Evolutionary conservation across 2,888 invertebrate species (phyloP), one percentile per base, ranked within the genome.

Genomic region (Lithophane ornitopus): DNA sequence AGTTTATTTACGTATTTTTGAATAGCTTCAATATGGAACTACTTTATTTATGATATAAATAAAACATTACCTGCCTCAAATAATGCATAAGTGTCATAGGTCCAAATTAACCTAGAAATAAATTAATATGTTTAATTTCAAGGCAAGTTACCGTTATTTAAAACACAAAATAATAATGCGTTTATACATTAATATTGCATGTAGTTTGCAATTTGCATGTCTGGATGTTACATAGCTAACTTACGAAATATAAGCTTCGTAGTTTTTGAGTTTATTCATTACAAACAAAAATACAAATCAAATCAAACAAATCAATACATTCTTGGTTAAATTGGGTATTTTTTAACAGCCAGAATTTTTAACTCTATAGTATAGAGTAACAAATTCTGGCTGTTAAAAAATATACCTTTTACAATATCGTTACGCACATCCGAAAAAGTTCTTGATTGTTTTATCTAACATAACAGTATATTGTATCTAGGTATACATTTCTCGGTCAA

Each of bases 401-500:
- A 14, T 22, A 61, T 7, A 19, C 19, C 1, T 22, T 19, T 22
- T 22, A 34, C 34, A 61, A 22, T 61, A 61, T 22, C 22, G 11
- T 12, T 46, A 19, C 9, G 8, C 4, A 72, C 1, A 56, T 34
- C 3, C 3, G 4, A 56, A 56, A 19, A 63, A 26, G 11, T 26
- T 41, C 1, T 54, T 41, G 16, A 70, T 70, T 8, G 3, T 3
- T 26, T 6, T 52, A 22, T 39, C 39, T 22, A 39, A 49, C 3
- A 41, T n/a, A 54, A 28, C 28, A 22, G 61, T 71, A 70, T 46
- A 26, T 39, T 59, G 46, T 22, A 28, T n/a, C 22, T 49, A 74
- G 3, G n/a, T 63, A 34, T 39, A 56, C 22, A 68, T 62, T 77
- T 76, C 61, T 39, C 65, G 65, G 80, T 85, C 82, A 86, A 84